These are phyloP conservation scores for Brachionus koreanus DNA, from an alignment of 1,140 invertebrate species.

Conservation along the genomic window DNA sequence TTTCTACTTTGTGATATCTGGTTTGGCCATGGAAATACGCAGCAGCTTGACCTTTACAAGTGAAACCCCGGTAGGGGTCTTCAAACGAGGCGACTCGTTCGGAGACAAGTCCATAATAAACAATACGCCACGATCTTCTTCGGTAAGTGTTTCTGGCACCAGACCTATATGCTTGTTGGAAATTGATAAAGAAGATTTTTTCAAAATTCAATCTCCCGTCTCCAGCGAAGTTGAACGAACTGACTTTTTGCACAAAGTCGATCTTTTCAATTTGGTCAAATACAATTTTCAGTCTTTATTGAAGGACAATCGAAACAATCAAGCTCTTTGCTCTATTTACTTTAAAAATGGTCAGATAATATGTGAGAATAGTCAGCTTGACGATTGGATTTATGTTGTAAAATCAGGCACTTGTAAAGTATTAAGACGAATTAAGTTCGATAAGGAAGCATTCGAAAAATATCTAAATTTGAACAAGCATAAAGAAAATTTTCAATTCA, in stretches of 20 bases:
- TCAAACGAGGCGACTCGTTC: slow-evolving; percentile 4
- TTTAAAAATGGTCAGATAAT: slow-evolving; percentile 19
- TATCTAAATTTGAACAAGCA: neutral
- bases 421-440: neutral
- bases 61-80: neutral
- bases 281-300: neutral
- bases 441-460: neutral
- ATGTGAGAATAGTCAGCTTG: slow-evolving; percentile 13
- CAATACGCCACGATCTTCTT: neutral
- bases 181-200: slow-evolving; percentile 9
- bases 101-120: slow-evolving; percentile 20
- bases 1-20: slow-evolving; percentile 25
- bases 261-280: neutral
- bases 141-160: neutral
- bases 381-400: slow-evolving; percentile 31
- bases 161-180: neutral
- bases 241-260: neutral
- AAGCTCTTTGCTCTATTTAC: slow-evolving; percentile 12
- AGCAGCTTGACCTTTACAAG: neutral
- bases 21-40: neutral
- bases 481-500: neutral
- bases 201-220: neutral
- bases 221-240: neutral
- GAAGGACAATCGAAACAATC: slow-evolving; percentile 15
- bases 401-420: slow-evolving; percentile 12